Base-by-base conservation (phyloP, 2,888 invertebrate species). In the Andricus quercusramuli region DNA sequence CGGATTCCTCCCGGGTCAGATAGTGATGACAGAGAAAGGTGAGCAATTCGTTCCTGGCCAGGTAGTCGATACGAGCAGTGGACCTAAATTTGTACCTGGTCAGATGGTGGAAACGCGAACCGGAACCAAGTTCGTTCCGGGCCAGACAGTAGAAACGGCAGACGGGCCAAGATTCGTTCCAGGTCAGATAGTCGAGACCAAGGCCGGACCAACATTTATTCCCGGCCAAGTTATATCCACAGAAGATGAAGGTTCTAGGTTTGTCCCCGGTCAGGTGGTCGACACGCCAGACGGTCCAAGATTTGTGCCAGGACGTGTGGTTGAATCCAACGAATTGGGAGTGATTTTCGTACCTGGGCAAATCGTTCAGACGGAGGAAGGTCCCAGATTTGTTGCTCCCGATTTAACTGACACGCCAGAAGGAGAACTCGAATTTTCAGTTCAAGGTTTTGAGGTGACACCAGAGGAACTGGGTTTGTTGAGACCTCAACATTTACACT, bases 111-210 rank as follows among this genome's bases (percentile, higher is more conserved):
- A 96, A 87, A 95, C 96, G 0, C 94, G 94, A 88, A 94, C 94
- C 68, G 95, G 95, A 11, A 94, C 94, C 0, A 95, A 95, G 89
- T 96, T 96, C 88, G 94, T 95, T 0, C 95, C 96, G 2, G 96
- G 96, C 11, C 96, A 96, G 93, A 96, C 96, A 0, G 94, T 96
- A 83, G 95, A 95, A 81, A 96, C 95, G 1, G 94, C 95, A 77
- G 95, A 96, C 83, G 96, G 96, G 0, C 95, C 95, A 25, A 94
- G 95, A 83, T 96, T 96, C 88, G 96, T 96, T n/a, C 96, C 96
- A 0, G 96, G 96, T 17, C 96, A 96, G 92, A 96, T 96, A 81
- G 95, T 96, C 78, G 95, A 96, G 91, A 96, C 96, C 2, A 95
- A 96, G 90, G 95, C 95, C 47, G 96, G 96, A 0, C 96, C 96